Base-by-base conservation (phyloP, 2,797 vertebrate genomes). In the Pipistrellus pygmaeus region DNA sequence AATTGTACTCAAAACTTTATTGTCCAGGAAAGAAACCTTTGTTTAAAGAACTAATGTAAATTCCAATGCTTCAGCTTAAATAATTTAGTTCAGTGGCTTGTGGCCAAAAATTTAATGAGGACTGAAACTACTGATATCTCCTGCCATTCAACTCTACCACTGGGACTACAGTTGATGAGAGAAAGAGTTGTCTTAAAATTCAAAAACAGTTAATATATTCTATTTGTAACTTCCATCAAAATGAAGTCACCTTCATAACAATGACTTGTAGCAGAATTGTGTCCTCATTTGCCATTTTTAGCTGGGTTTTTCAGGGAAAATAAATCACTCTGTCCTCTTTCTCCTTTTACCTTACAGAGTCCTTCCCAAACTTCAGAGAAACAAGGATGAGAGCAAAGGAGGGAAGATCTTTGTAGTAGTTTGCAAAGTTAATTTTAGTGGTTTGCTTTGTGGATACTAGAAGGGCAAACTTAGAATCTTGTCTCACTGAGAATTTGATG, bases 51-150 rank as follows among this genome's bases (percentile, higher is more conserved):
- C 85, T 92, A 97, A 96, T 94, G 82, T n/a, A 95, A 94, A 95
- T 97, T 95, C 60, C 27, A 95, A 85, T 82, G 78, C 73, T 55
- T 92, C 57, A 64, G 78, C 68, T 95, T 95, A 38, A 38, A 95
- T 87, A 91, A 92, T 84, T 95, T 95, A 78, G 75, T 64, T 77
- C 77, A 64, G 11, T 96, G 92, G 96, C 96, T 95, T 71, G 18
- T 82, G 93, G 91, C 93, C 96, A 98, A 97, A 95, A 96, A 82
- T 93, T 97, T 97, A 96, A 96, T 96, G 95, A 97, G 94, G 88
- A 90, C 80, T 87, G 78, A 96, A 91, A 81, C 15, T 32, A 90
- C 21, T 85, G 83, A 64, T 94, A 96, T 77, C 94, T 95, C 57
- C 69, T 82, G 83, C 69, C 77, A 88, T 97, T 98, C 96, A 96